Conservation (phyloP, 2,888 invertebrate species). For the Lasioglossum vierecki region DNA sequence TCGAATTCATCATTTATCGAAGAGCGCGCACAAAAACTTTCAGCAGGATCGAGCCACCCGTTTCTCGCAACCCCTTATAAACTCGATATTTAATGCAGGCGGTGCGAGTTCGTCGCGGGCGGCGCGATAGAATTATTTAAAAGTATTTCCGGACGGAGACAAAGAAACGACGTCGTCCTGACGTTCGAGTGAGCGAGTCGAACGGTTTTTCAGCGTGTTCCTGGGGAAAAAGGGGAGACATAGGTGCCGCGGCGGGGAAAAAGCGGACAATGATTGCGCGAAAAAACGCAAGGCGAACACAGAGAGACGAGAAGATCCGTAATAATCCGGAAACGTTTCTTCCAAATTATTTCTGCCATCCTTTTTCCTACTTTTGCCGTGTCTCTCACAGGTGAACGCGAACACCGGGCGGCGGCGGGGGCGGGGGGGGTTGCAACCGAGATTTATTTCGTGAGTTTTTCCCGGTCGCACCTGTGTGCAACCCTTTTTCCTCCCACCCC, state of each 20-base stretch:
- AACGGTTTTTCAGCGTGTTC: not conserved
- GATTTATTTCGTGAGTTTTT: conserved; percentile 79
- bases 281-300: conserved; percentile 35
- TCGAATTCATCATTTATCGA: not conserved
- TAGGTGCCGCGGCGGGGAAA: not conserved
- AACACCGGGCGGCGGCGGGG: not conserved
- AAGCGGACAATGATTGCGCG: conserved; percentile 31
- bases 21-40: not conserved
- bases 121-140: not conserved
- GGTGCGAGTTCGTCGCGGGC: not conserved
- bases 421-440: conserved; percentile 51
- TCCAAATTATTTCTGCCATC: conserved; percentile 47
- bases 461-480: conserved; percentile 76
- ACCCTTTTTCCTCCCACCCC: conserved; percentile 3
- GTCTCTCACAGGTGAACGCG: conserved; percentile 58
- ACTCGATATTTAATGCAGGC: no score
- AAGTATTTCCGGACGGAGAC: not conserved
- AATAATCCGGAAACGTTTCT: conserved; percentile 72
- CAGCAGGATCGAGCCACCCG: not conserved
- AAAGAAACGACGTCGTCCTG: not conserved
- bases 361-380: conserved; percentile 48
- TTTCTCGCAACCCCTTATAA: no score
- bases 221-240: not conserved
- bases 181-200: conserved; percentile 18
- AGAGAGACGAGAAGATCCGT: conserved; percentile 54